phyloP scores from a whole-genome alignment of 2,888 invertebrate species.

The Yponomeuta sedellus region DNA sequence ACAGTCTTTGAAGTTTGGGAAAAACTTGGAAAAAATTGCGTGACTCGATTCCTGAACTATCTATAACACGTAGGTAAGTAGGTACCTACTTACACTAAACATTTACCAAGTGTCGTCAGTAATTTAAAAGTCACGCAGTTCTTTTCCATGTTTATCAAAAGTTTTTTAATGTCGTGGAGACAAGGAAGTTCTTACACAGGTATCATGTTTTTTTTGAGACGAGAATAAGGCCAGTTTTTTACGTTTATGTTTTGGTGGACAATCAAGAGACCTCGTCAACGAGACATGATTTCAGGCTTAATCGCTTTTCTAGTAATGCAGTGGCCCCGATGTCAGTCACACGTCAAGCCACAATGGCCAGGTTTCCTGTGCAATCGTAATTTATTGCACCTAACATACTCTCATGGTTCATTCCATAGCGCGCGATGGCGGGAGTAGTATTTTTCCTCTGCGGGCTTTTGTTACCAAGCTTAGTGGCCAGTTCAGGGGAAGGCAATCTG shows the following conservation, averaged over 20 bases:
- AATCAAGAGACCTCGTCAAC: neutral
- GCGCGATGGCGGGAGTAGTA: slow-evolving; percentile 36
- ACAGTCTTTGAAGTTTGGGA: too few relatives aligned
- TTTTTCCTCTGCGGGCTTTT: slow-evolving; percentile 31
- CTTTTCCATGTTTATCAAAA: too few relatives aligned
- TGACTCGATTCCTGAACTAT: too few relatives aligned
- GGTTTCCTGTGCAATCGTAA: slow-evolving; percentile 19
- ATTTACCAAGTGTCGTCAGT: too few relatives aligned
- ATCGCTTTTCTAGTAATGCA: neutral
- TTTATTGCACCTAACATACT: slow-evolving; percentile 5
- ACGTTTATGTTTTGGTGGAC: neutral
- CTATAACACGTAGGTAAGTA: too few relatives aligned
- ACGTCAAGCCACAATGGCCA: slow-evolving; percentile 7
- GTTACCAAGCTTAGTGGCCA: slow-evolving; percentile 38
- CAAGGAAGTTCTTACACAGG: too few relatives aligned
- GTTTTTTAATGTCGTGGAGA: too few relatives aligned
- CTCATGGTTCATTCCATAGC: slow-evolving; percentile 14
- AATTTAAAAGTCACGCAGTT: too few relatives aligned
- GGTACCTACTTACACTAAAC: too few relatives aligned
- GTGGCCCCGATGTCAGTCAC: neutral
- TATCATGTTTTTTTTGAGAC: too few relatives aligned
- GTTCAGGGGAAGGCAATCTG: slow-evolving; percentile 59
- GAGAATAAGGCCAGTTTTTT: too few relatives aligned
- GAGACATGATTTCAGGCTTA: neutral
- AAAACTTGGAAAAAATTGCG: too few relatives aligned